Evolutionary conservation across 2,888 invertebrate genomes (phyloP).

Genomic region (Iphiclides podalirius): DNA sequence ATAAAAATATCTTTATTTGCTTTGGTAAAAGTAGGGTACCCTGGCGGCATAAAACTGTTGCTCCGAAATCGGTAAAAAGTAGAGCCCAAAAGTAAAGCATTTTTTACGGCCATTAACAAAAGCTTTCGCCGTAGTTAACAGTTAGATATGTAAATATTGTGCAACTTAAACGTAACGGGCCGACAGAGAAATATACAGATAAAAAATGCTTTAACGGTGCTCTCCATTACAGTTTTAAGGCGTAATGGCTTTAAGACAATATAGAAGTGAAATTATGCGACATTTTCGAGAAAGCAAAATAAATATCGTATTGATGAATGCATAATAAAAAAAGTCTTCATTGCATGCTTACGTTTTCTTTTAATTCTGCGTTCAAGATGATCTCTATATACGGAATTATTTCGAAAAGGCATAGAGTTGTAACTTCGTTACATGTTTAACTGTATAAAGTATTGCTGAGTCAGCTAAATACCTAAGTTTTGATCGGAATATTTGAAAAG

Average conservation of each 20-base stretch:
- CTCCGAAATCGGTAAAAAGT: slow-evolving; percentile 71
- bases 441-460: too few species aligned
- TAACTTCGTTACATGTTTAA: too few species aligned
- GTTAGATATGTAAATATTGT: slow-evolving; percentile 51
- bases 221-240: slow-evolving; percentile 25
- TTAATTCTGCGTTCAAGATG: too few species aligned
- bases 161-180: slow-evolving; percentile 20
- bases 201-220: slow-evolving; percentile 47
- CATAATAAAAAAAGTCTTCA: too few species aligned
- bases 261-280: too few species aligned
- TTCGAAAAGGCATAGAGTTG: too few species aligned
- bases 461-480: too few species aligned
- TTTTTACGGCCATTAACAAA: slow-evolving; percentile 34
- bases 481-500: too few species aligned
- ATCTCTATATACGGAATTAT: too few species aligned
- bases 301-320: too few species aligned
- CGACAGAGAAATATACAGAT: slow-evolving; percentile 34
- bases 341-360: too few species aligned
- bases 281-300: too few species aligned
- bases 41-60: slow-evolving; percentile 44
- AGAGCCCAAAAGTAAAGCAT: slow-evolving; percentile 57
- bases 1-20: slow-evolving; percentile 66
- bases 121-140: slow-evolving; percentile 48
- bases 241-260: slow-evolving; percentile 1
- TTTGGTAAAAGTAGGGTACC: slow-evolving; percentile 45